These are phyloP conservation scores for Dolomedes plantarius DNA, from an alignment of 2,888 invertebrate species.

Conservation along the genomic window DNA sequence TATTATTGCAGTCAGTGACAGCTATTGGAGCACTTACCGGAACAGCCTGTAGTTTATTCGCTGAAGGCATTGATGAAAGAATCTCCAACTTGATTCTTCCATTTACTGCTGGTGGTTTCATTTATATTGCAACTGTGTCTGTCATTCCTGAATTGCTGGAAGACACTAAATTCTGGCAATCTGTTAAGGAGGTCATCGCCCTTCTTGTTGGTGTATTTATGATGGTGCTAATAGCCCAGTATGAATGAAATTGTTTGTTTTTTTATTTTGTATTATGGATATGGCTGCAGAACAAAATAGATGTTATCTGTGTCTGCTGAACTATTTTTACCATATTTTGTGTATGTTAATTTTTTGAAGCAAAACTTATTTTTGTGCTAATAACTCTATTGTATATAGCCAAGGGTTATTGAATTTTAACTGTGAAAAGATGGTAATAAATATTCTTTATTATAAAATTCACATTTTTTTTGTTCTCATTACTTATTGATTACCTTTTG, in stretches of 20 bases:
- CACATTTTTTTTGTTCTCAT: no score
- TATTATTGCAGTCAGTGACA: constrained; percentile 93
- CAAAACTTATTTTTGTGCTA: constrained; percentile 12
- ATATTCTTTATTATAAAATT: no score
- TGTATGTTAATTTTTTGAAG: background rate
- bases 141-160: constrained; percentile 97
- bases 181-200: constrained; percentile 92
- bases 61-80: constrained; percentile 84
- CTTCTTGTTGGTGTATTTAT: constrained; percentile 92
- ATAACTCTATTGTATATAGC: background rate
- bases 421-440: no score
- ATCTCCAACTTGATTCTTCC: constrained; percentile 94
- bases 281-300: background rate
- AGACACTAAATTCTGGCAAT: constrained; percentile 90
- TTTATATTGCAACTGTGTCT: constrained; percentile 99
- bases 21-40: constrained; percentile 96
- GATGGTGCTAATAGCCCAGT: constrained; percentile 95
- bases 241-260: constrained; percentile 80
- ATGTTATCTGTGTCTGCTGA: background rate
- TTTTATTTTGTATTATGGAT: no score
- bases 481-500: no score
- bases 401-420: background rate
- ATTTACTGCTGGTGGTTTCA: constrained; percentile 99
- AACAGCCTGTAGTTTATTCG: constrained; percentile 89
- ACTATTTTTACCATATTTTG: background rate